Evolutionary conservation across 2,113 vertebrate species (phyloP), one percentile per base, ranked within the genome.

Genomic region (Haemorhous mexicanus): DNA sequence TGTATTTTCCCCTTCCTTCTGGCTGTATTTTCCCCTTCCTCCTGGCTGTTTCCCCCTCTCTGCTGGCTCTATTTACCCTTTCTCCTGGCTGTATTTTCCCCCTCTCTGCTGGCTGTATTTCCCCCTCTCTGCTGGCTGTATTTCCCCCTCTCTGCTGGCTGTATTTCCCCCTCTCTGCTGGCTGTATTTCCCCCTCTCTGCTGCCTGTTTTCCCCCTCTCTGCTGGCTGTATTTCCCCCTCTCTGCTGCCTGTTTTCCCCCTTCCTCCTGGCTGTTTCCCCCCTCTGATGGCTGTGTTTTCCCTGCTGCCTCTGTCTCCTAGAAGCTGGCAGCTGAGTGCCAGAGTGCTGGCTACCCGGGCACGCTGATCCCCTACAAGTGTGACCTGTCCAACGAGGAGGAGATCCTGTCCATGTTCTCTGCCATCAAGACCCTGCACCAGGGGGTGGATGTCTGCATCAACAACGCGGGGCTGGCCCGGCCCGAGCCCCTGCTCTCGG

Each of bases 341-440:
- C 98, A 99, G 98, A 99, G 99, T 12, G 99, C 99, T 0, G 99
- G 99, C 93, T 99, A 99, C 85, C 98, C 97, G 0, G 99, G 99
- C 68, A 99, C 98, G 24, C 98, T 99, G 86, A 98, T 99, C 96
- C 99, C 99, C 0, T 99, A 99, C 97, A 99, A 99, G 97, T 99
- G 99, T 14, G 99, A 99, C 91, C 98, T 99, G 91, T 98, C 99
- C 67, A 99, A 98, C 3, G 99, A 99, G 95, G 99, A 99, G 82
- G 99, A 99, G 97, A 99, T 99, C 97, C 98, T 99, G 58, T 99
- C 99, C 82, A 99, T 99, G 99, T 99, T 99, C 94, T 99, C 99
- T 0, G 99, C 99, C 13, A 98, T 99, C 96, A 98, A 97, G 92
- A 99, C 99, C 4, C 98, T 99, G 52, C 98, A 99, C 93, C 98